Percentiles rank a stretch among this genome's conserved stretches.
Evolutionary conservation across 2,888 invertebrate genomes (phyloP).

Genomic region (Agonopterix alstromeriana): DNA sequence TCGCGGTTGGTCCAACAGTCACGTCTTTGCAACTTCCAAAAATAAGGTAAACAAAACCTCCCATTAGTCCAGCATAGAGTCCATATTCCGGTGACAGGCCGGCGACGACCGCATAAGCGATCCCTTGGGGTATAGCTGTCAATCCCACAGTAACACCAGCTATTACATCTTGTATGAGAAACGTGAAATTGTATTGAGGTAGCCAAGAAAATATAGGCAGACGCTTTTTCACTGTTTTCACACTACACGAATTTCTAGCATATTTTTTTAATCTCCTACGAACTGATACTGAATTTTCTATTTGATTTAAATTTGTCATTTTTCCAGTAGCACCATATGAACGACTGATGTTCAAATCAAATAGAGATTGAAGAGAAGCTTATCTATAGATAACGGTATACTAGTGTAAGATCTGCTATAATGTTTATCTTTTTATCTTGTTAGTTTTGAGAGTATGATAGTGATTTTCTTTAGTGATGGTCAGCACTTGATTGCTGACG

Average conservation of each 20-base stretch:
- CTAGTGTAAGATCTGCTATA: too few species aligned
- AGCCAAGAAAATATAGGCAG: constrained; percentile 85
- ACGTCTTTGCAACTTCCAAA: constrained; percentile 90
- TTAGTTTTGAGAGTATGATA: too few species aligned
- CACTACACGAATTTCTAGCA: neutral
- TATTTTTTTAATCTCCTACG: constrained; percentile 11
- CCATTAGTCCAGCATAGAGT: constrained; percentile 92
- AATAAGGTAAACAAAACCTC: constrained; percentile 90
- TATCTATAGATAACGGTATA: too few species aligned
- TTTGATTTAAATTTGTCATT: neutral
- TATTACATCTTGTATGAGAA: constrained; percentile 85
- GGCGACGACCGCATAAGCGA: constrained; percentile 87
- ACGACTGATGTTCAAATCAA: too few species aligned
- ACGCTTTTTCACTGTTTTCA: constrained; percentile 62
- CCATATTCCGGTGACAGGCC: constrained; percentile 86
- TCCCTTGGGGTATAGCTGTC: constrained; percentile 89
- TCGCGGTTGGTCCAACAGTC: constrained; percentile 91
- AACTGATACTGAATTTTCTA: constrained; percentile 37
- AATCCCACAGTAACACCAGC: constrained; percentile 91
- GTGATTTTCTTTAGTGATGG: too few species aligned
- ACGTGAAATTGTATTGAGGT: constrained; percentile 80
- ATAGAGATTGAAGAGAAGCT: too few species aligned
- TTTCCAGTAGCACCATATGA: too few species aligned
- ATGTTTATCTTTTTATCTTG: too few species aligned
- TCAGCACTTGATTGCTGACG: too few species aligned